A percentile compares a stretch with the other conserved stretches of the same genome.
Evolutionary conservation across 2,888 invertebrate genomes (phyloP).

Genomic region (Diarsia mendica): DNA sequence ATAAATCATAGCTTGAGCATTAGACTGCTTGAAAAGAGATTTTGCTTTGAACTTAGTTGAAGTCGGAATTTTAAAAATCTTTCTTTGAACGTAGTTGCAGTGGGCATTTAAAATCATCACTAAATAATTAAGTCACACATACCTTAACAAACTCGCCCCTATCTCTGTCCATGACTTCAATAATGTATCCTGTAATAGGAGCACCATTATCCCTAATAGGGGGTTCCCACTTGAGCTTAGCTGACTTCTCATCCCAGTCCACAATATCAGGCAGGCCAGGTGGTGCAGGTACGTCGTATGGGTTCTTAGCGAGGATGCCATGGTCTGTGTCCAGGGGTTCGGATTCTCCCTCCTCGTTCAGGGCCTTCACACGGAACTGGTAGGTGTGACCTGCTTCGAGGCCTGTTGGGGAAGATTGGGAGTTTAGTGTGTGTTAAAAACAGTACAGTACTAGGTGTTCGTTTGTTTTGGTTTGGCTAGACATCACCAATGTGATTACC

Average conservation of each 20-base stretch:
- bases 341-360: constrained; percentile 99
- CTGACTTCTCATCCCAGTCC: constrained; percentile 97
- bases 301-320: constrained; percentile 98
- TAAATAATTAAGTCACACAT: constrained; percentile 23
- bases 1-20: no score
- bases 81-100: not conserved
- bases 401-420: constrained; percentile 85
- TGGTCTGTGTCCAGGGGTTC: constrained; percentile 97
- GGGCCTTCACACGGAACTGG: constrained; percentile 99
- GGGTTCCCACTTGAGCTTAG: constrained; percentile 97
- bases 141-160: constrained; percentile 95
- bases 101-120: not conserved
- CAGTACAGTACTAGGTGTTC: no score
- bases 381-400: constrained; percentile 98
- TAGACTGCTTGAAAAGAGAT: not conserved
- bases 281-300: constrained; percentile 96
- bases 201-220: constrained; percentile 97
- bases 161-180: constrained; percentile 97
- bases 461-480: no score
- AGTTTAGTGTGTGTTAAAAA: not conserved
- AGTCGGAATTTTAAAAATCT: not conserved
- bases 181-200: constrained; percentile 97
- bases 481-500: no score
- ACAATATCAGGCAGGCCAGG: constrained; percentile 97
- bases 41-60: not conserved